Evolutionary conservation across 2,113 vertebrate genomes (phyloP), one percentile per base, ranked within the genome.

Genomic region (Delphinapterus leucas): DNA sequence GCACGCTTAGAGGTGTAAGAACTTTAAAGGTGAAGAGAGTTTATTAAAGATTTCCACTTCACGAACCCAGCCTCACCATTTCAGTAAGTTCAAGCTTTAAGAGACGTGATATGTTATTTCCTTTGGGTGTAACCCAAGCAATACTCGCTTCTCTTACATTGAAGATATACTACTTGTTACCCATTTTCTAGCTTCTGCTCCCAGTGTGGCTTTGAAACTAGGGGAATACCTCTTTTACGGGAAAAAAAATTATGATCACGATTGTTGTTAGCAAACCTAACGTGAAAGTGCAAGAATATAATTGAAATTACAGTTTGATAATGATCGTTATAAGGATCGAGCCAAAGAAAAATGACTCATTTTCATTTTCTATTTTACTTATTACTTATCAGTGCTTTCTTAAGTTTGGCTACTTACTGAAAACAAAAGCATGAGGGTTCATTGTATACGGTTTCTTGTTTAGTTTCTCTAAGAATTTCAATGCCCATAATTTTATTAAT

Each of bases 381-480:
- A 53, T 53, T 14, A 68, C 67, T 73, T 67, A 36, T 70, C 60
- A 80, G 8, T 47, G 53, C 20, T 76, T 80, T 71, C 55, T 95
- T 74, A 91, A 73, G 15, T 47, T 38, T 81, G 28, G 18, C 61
- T 77, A n/a, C 58, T 80, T 90, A 79, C 1, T 88, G 26, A 36
- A 93, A 93, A 77, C 65, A 89, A 91, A 96, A 86, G 36, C 49
- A 28, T 31, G 53, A 76, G 17, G 41, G 15, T 82, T 76, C 71
- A 61, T 53, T 44, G 97, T 98, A 98, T 97, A 98, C 98, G 98
- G 98, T 97, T 80, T 98, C 96, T 98, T 93, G 87, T 97, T 97
- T 99, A 53, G 26, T 88, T 87, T 93, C 58, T 85, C 21, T 68
- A 67, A 95, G 74, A 61, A 61, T 85, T 93, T 55, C 8, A 10